Evolutionary conservation across 2,113 vertebrate species (phyloP), one percentile per base, ranked within the genome.

Genomic region (Planiliza haematocheilus): DNA sequence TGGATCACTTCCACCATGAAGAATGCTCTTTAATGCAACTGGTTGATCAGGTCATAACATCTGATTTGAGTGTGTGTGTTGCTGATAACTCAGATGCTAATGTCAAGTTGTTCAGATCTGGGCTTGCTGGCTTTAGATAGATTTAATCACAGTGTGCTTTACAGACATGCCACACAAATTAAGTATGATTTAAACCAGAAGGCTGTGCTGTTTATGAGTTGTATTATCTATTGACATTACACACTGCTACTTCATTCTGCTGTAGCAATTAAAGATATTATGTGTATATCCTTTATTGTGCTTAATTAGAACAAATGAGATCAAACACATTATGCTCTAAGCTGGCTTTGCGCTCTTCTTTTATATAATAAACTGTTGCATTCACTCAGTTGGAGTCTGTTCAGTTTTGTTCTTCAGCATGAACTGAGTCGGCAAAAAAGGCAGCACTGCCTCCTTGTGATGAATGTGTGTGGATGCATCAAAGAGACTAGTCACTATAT

Each of bases 1-100:
- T 96, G 95, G 95, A 95, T 97, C n/a, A 10, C 83, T 1, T 9
- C 3, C 0, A 70, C 9, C 0, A 61, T 84, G 10, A 5, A 34
- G 30, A 38, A 8, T 9, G 42, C 8, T 5, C 48, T 16, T 30
- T 30, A 30, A 30, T 30, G 24, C 24, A 30, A 30, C 24, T 30
- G 24, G 24, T 30, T 30, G 24, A 30, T 5, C 24, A 5, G 24
- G 3, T 30, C 3, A 30, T 5, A 30, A 30, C 24, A 5, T 30
- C 24, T 30, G 24, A 30, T 30, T 30, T 5, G 24, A 30, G 24
- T 30, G 24, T 30, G 3, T 30, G 24, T 30, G 24, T 30, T 30
- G 5, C 24, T 30, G 3, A 30, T 30, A 48, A 17, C 17, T 17
- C 7, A 42, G 3, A 14, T 48, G 46, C 46, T 18, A 18, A 48